Base-by-base conservation (phyloP, 2,888 invertebrate species). In the Phragmatobia fuliginosa region DNA sequence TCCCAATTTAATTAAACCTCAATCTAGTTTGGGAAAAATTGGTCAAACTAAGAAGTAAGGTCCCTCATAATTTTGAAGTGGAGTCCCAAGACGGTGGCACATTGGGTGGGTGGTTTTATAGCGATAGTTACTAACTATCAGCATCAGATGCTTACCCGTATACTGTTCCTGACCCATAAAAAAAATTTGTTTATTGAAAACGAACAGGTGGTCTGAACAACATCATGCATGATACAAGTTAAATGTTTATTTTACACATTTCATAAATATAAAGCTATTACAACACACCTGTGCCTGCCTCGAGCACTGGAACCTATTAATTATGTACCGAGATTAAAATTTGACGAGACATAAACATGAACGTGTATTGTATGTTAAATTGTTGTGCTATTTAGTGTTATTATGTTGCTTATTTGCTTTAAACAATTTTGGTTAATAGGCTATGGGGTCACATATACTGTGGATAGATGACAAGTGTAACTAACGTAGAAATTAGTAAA, bases 241-340 rank as follows among this genome's bases (percentile, higher is more conserved):
- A 63, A 77, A 73, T 70, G 72, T 70, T 72, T 60, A 61, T 60
- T 28, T 36, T 63, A 32, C 3, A 45, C 36, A 76, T 69, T 74
- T 72, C 73, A 71, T 79, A 76, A 76, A 78, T 77, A 76, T 66
- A 78, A 74, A 81, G 78, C 77, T 79, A 78, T 79, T 75, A 76
- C 76, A 78, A 36, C 64, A 60, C 80, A 81, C 80, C 79, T 82
- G 80, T 67, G 78, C 77, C 74, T 67, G 78, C 76, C 61, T 70
- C 63, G 76, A 74, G 78, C 78, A 76, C 76, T 78, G 81, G 78
- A 80, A 78, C 78, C 69, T 79, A 85, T 85, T 82, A 83, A 85
- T 85, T 82, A 85, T 85, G 83, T 77, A 83, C 72, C 28, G 72
- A 80, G 79, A 78, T 82, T 83, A 81, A 83, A 83, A 84, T 85